Base-by-base conservation (phyloP, 1,140 invertebrate species). In the Magallana ariakensis region DNA sequence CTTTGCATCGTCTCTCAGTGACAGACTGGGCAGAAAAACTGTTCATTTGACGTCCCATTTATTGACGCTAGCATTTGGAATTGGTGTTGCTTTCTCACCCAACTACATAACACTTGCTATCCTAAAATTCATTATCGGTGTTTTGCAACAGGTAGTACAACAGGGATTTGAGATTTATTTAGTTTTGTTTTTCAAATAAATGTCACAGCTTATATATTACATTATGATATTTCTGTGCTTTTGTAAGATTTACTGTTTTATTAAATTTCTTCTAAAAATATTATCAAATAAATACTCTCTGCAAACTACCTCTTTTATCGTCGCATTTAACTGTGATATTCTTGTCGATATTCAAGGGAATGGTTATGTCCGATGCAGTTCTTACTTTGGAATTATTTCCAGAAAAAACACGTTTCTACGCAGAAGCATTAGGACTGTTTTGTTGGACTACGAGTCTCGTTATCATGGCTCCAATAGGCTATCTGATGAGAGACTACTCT, bases 21-120 rank as follows among this genome's bases (percentile, higher is more conserved):
- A 93, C 62, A 86, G 56, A 16, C 89, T 83, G 58, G 92, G 92
- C 11, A 84, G 92, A 82, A 93, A 92, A 75, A 87, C 86, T 13
- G 66, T 92, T 55, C 53, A 91, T 58, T 33, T 90, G 16, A 8
- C 46, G 9, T 82, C 87, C 13, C 83, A 87, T 16, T 11, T 87
- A 13, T 57, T 80, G n/a, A 11, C 88, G 13, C n/a, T 88, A 8
- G 60, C 81, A 4, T 55, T 86, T 7, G 60, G 57, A 1, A 55
- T 89, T 57, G 80, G 66, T 10, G 84, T 84, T 16, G 87, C 87
- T 10, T 88, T 90, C 54, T 33, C 88, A 2, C 86, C 88, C 2
- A 89, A 85, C 60, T 86, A 87, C 58, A 19, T 55, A 13, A 81
- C 88, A 0, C 87, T 90, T 26, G 83, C 84, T 22, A 46, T 87